These are phyloP conservation scores for Helarctos malayanus DNA, from an alignment of 2,797 vertebrate genomes.

Conservation along the genomic window DNA sequence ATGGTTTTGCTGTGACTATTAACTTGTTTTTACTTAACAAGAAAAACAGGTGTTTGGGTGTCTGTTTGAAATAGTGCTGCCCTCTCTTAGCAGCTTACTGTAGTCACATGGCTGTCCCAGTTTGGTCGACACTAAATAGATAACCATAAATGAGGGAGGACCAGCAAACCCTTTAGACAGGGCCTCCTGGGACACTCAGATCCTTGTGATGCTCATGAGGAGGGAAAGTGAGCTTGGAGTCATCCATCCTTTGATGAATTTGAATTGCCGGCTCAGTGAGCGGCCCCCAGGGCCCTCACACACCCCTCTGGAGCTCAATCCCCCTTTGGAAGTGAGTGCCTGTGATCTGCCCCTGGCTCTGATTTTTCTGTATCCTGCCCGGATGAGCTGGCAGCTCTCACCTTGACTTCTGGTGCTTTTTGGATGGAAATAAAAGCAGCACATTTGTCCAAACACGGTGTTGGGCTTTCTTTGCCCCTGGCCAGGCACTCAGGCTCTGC, in stretches of 20 bases:
- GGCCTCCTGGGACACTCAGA: not conserved
- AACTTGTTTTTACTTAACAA: slow-evolving; percentile 87
- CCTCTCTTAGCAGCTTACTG: not conserved
- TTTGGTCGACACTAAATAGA: not conserved
- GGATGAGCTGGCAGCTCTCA: not conserved
- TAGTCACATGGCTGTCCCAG: not conserved
- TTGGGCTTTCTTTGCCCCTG: not conserved
- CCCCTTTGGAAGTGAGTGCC: rapidly evolving
- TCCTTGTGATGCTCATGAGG: not conserved
- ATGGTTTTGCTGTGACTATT: slow-evolving; percentile 91
- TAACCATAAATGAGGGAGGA: not conserved
- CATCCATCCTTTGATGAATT: not conserved
- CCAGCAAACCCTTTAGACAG: not conserved
- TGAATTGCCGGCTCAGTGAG: rapidly evolving
- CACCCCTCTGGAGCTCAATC: rapidly evolving
- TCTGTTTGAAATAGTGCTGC: slow-evolving; percentile 72
- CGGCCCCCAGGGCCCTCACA: not conserved
- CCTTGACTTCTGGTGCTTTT: not conserved
- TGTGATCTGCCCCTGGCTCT: not conserved
- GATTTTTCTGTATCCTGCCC: not conserved
- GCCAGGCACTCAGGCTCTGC: not conserved
- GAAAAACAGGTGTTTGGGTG: slow-evolving; percentile 88
- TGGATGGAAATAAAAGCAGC: not conserved
- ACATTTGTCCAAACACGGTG: not conserved
- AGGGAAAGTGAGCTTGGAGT: not conserved